These are phyloP conservation scores for Salmo trutta DNA, from an alignment of 2,797 vertebrate species.

Conservation along the genomic window DNA sequence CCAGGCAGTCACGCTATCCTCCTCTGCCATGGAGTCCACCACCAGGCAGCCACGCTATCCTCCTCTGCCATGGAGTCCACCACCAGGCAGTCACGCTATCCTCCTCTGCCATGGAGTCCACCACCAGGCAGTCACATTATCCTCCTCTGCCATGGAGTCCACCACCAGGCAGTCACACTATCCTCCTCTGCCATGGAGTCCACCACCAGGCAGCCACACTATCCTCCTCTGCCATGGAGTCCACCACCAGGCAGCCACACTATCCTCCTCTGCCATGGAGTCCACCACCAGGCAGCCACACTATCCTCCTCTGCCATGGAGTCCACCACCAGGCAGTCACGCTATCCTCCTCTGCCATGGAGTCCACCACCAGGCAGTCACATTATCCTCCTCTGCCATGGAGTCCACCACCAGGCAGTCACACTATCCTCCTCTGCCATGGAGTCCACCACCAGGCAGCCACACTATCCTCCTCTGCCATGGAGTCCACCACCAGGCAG, in stretches of 20 bases:
- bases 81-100: background rate
- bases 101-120: background rate
- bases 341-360: background rate
- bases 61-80: background rate
- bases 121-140: background rate
- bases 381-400: background rate
- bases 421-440: background rate
- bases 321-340: background rate
- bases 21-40: no score
- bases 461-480: background rate
- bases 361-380: no score
- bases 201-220: no score
- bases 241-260: no score
- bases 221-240: no score
- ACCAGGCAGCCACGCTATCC: no score
- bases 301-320: background rate
- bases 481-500: no score
- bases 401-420: background rate
- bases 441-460: background rate
- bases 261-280: no score
- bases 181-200: no score
- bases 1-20: no score
- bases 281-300: no score
- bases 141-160: background rate
- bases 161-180: no score